Base-by-base conservation (phyloP, 2,797 vertebrate species). In the Kryptolebias ocellatus region DNA sequence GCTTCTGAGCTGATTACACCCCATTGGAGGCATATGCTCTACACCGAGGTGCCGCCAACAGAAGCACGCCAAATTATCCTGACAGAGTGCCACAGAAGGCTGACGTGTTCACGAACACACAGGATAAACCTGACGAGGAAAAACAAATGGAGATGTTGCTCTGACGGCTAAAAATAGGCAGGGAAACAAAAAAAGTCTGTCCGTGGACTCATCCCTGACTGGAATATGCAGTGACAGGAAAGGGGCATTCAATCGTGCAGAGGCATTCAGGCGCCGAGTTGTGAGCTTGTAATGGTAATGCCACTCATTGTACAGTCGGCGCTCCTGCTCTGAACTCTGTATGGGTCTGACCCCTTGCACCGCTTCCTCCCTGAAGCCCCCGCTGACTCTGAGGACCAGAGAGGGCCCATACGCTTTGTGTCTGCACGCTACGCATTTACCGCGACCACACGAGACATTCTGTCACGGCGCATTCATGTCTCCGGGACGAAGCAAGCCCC, bases 401-500 rank as follows among this genome's bases (percentile, higher is more conserved):
- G 75, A 76, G 59, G 34, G 39, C 63, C 73, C 64, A 61, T 81
- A 83, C 81, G 83, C 82, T 84, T 80, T 45, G 54, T 81, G 87
- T 90, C 84, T 84, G 79, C 83, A 83, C 28, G 57, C 83, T 77
- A 87, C 49, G 37, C 62, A 34, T 78, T 81, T 58, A 66, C 72
- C 17, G 18, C 20, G 4, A 74, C 75, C 78, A 67, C 79, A 65
- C 51, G 58, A 86, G 84, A 80, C 78, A 49, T 46, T 69, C 67
- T 84, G 88, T 89, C 88, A 80, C 46, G 51, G 34, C 14, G 20
- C 70, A 79, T 89, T 84, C 75, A 75, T 53, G 74, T 87, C 86
- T 83, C 47, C 66, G 39, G 52, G 66, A 51, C 64, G 62, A 81
- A 74, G 64, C 70, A 71, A 51, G 70, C 45, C 10, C 79, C 64